phyloP scores from a whole-genome alignment of 1,140 invertebrate genomes.

The Tribolium castaneum region DNA sequence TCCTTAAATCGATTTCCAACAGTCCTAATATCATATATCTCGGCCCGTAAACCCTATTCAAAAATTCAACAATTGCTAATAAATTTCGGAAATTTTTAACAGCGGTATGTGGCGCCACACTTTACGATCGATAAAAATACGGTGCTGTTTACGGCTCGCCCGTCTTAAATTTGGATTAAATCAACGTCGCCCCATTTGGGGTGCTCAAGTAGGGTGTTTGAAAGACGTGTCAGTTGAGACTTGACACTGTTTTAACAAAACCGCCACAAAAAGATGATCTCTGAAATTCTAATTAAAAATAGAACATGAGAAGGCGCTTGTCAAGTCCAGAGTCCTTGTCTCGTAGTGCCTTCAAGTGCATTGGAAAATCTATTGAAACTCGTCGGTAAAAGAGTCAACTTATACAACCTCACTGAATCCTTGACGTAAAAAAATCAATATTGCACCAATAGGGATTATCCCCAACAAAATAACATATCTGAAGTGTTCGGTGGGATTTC shows the following conservation, averaged over 20 bases:
- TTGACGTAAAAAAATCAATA: constrained; percentile 16
- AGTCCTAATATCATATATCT: not conserved
- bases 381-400: not conserved
- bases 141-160: constrained; percentile 15
- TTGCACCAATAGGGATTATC: constrained; percentile 9
- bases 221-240: constrained; percentile 17
- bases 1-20: not conserved
- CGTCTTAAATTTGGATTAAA: constrained; percentile 24
- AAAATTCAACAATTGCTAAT: not conserved
- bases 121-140: constrained; percentile 28
- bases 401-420: not conserved
- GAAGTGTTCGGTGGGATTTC: not conserved
- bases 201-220: constrained; percentile 2
- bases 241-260: not conserved
- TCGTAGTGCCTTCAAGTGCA: not conserved
- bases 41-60: not conserved
- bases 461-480: not conserved
- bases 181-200: not conserved
- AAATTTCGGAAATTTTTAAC: not conserved
- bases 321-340: not conserved
- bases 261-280: not conserved
- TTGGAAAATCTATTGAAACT: not conserved
- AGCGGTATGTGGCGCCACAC: not conserved
- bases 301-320: not conserved
- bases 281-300: constrained; percentile 8